These are phyloP conservation scores for Pluvialis apricaria DNA, from an alignment of 2,113 vertebrate genomes.

Conservation along the genomic window DNA sequence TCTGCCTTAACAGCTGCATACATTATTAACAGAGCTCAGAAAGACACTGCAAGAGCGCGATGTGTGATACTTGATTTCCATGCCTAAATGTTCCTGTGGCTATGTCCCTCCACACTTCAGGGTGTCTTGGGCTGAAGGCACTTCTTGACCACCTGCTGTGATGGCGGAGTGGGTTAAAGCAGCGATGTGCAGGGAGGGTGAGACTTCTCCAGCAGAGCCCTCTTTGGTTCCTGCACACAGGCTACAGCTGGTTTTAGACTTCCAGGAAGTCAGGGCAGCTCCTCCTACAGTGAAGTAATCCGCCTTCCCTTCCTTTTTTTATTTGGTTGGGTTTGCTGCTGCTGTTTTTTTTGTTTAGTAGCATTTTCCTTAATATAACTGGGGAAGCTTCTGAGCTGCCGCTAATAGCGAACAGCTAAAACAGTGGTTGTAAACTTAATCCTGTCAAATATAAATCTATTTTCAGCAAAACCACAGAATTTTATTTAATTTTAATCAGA, in stretches of 20 bases:
- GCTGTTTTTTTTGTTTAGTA: not conserved
- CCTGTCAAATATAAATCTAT: not conserved
- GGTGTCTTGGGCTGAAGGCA: not conserved
- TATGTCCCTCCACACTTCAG: accelerated
- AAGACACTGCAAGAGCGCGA: not conserved
- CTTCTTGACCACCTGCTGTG: not conserved
- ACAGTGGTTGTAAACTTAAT: not conserved
- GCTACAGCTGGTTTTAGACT: not conserved
- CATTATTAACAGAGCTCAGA: too few species aligned
- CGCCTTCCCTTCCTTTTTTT: not conserved
- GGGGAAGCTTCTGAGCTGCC: not conserved
- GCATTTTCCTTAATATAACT: not conserved
- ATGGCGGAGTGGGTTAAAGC: not conserved
- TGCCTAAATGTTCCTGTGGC: not conserved
- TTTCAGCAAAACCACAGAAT: not conserved
- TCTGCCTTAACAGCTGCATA: not conserved
- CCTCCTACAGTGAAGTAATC: not conserved
- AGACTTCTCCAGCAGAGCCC: not conserved
- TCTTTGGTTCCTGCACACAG: not conserved
- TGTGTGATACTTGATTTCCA: not conserved
- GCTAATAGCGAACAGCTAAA: not conserved
- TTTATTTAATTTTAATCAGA: not conserved
- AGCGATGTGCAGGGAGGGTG: not conserved
- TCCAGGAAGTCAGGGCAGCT: not conserved
- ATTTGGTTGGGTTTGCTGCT: not conserved